Percentiles rank a stretch among this genome's conserved stretches.
These are phyloP conservation scores for Sinotaia quadrata DNA, from an alignment of 2,888 invertebrate genomes.

Conservation along the genomic window DNA sequence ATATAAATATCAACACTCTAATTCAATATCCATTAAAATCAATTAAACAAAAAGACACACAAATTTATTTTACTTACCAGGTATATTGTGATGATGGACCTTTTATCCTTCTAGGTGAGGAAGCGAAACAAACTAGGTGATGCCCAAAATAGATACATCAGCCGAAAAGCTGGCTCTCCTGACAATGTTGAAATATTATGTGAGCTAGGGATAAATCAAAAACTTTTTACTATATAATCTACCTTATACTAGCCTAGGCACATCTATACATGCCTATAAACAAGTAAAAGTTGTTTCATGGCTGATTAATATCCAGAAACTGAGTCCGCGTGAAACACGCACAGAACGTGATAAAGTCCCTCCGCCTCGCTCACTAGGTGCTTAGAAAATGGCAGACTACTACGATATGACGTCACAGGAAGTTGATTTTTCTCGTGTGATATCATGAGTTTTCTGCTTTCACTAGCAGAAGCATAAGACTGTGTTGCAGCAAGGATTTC, in stretches of 20 bases:
- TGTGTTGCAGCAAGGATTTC: too few species aligned
- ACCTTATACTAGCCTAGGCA: neutral
- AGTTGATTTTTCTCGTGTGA: constrained; percentile 24
- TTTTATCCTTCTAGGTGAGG: constrained; percentile 7
- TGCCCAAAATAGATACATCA: constrained; percentile 27
- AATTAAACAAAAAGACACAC: too few species aligned
- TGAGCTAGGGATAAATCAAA: constrained; percentile 1
- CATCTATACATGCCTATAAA: neutral
- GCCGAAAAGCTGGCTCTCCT: constrained; percentile 16
- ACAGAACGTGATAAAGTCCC: neutral
- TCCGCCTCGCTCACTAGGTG: neutral
- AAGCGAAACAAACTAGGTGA: constrained; percentile 16
- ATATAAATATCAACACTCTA: too few species aligned
- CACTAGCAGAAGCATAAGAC: too few species aligned
- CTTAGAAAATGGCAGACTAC: constrained; percentile 28
- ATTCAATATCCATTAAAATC: too few species aligned
- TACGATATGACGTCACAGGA: constrained; percentile 27
- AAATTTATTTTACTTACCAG: constrained; percentile 5
- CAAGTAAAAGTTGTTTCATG: neutral
- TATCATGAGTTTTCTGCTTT: neutral
- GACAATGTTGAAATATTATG: neutral
- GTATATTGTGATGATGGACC: neutral
- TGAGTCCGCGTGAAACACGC: neutral
- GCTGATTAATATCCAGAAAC: neutral
- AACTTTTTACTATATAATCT: neutral